Evolutionary conservation across 2,888 invertebrate species (phyloP).

Genomic region (Hemithea aestivaria): DNA sequence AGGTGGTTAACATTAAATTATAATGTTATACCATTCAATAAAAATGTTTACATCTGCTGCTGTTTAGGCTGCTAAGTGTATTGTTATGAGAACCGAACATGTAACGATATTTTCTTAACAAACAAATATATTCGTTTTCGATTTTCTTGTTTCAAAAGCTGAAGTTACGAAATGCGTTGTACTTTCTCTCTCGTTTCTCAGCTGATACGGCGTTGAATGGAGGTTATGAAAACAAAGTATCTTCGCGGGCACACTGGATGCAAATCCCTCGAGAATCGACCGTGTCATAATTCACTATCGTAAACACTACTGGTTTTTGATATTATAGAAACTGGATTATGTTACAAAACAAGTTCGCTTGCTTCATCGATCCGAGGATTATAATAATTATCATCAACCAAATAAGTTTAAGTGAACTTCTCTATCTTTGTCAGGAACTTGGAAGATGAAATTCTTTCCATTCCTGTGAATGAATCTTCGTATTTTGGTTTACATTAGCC

Average conservation of each 20-base stretch:
- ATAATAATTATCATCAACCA: slow-evolving; percentile 26
- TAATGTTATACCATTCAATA: no score
- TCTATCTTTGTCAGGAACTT: slow-evolving; percentile 18
- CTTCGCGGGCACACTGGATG: slow-evolving; percentile 48
- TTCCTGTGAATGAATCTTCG: slow-evolving; percentile 13
- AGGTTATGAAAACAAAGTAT: slow-evolving; percentile 73
- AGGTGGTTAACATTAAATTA: no score
- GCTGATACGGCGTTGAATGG: slow-evolving; percentile 62
- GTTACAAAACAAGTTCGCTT: slow-evolving; percentile 30
- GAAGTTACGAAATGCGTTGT: slow-evolving; percentile 60
- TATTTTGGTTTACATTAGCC: slow-evolving; percentile 26
- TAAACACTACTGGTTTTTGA: slow-evolving; percentile 28
- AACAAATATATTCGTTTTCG: slow-evolving; percentile 49
- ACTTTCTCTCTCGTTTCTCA: slow-evolving; percentile 70
- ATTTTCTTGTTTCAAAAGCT: slow-evolving; percentile 52
- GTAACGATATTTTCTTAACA: slow-evolving; percentile 30
- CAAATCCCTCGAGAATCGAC: slow-evolving; percentile 36
- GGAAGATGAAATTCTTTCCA: slow-evolving; percentile 9
- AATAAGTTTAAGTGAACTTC: slow-evolving; percentile 15
- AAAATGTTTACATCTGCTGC: no score
- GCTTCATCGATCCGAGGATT: slow-evolving; percentile 28
- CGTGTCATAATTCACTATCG: slow-evolving; percentile 30
- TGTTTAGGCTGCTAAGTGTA: slow-evolving; percentile 2
- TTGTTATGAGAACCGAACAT: slow-evolving; percentile 15
- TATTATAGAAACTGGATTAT: slow-evolving; percentile 20